These are phyloP conservation scores for Rallus crepitans DNA, from an alignment of 2,797 vertebrate species.

Conservation along the genomic window DNA sequence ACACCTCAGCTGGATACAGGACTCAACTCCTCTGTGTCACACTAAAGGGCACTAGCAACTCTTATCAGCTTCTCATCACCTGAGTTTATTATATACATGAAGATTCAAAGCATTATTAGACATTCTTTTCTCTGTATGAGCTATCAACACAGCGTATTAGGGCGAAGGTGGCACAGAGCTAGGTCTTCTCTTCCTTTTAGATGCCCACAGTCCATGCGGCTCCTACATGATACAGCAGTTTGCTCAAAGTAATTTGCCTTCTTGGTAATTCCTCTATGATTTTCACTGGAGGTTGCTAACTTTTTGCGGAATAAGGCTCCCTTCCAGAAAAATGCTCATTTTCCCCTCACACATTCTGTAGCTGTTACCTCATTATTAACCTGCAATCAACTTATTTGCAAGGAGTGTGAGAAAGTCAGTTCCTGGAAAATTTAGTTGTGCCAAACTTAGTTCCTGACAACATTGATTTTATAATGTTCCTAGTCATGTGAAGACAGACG, in stretches of 20 bases:
- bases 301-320: not conserved
- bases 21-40: not conserved
- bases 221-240: not conserved
- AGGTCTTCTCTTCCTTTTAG: not conserved
- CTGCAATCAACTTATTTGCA: not conserved
- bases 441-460: not conserved
- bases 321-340: not conserved
- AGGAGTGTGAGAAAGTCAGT: not conserved
- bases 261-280: not conserved
- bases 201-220: not conserved
- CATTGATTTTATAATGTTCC: not conserved
- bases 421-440: slow-evolving; percentile 4
- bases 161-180: not conserved
- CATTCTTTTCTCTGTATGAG: not conserved
- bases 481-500: not conserved
- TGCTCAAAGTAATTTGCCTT: not conserved
- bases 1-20: not conserved
- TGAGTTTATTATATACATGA: not conserved
- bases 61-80: not conserved
- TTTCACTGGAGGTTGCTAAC: slow-evolving; percentile 26
- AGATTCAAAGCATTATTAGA: not conserved
- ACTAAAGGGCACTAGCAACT: not conserved
- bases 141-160: not conserved
- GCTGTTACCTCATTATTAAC: slow-evolving; percentile 19
- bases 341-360: not conserved